These are phyloP conservation scores for Rosalia funebris DNA, from an alignment of 2,888 invertebrate species.

Conservation along the genomic window DNA sequence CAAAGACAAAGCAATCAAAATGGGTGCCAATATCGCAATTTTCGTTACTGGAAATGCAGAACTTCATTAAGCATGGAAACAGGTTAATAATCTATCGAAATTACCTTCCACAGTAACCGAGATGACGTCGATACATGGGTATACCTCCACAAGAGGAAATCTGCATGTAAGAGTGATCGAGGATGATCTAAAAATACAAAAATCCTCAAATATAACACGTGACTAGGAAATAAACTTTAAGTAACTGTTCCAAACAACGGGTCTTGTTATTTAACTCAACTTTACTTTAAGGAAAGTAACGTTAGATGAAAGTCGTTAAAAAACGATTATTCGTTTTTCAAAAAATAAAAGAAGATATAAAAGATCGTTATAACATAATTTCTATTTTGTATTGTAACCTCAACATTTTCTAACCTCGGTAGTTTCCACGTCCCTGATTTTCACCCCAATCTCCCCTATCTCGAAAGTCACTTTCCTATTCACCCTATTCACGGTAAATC, in stretches of 20 bases:
- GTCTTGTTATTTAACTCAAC: no score
- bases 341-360: no score
- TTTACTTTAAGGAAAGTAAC: no score
- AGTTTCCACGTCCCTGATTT: conserved; percentile 60
- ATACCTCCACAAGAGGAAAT: conserved; percentile 73
- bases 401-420: conserved; percentile 59
- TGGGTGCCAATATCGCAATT: conserved; percentile 64
- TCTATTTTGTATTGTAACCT: no score
- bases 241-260: no score
- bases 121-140: conserved; percentile 66
- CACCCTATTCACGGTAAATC: conserved; percentile 28
- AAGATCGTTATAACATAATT: no score
- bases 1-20: conserved; percentile 66
- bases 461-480: conserved; percentile 63
- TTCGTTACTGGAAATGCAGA: conserved; percentile 62
- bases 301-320: no score
- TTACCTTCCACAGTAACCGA: conserved; percentile 74
- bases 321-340: no score
- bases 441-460: conserved; percentile 67
- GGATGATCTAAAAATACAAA: conserved; percentile 62
- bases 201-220: no score
- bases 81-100: neutral
- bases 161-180: conserved; percentile 72
- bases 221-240: no score
- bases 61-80: neutral